A percentile compares a stretch with the other conserved stretches of the same genome.
Evolutionary conservation across 2,113 vertebrate species (phyloP).

Genomic region (Sardina pilchardus): DNA sequence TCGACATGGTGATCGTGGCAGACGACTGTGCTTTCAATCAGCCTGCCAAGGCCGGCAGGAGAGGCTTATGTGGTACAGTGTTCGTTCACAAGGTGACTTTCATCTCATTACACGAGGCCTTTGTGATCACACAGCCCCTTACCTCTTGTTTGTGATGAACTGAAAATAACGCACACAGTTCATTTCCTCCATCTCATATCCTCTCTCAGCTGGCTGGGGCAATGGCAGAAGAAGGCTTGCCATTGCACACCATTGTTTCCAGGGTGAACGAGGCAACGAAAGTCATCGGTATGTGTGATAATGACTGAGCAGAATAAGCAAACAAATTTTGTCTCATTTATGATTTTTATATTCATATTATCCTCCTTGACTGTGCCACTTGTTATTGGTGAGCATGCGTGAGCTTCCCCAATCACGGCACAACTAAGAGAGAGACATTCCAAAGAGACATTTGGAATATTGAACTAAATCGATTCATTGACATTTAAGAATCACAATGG

Average conservation of each 20-base stretch:
- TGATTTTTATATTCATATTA: too few species aligned
- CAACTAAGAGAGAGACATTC: too few species aligned
- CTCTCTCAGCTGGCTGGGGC: constrained; percentile 85
- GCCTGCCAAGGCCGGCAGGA: constrained; percentile 82
- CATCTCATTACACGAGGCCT: neutral
- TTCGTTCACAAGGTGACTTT: constrained; percentile 86
- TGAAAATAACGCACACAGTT: neutral
- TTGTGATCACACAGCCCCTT: neutral
- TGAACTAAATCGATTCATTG: too few species aligned
- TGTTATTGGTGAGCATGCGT: too few species aligned
- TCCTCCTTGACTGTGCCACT: too few species aligned
- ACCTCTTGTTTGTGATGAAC: neutral
- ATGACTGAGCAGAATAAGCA: neutral
- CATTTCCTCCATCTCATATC: neutral
- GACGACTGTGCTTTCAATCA: constrained; percentile 86
- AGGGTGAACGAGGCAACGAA: constrained; percentile 64
- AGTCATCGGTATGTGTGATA: constrained; percentile 73
- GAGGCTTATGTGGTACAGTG: constrained; percentile 88
- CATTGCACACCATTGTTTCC: constrained; percentile 78
- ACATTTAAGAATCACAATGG: too few species aligned
- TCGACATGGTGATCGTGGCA: constrained; percentile 85
- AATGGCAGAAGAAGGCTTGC: constrained; percentile 80
- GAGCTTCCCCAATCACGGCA: too few species aligned
- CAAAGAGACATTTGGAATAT: too few species aligned
- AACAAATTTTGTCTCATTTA: too few species aligned